Conservation (phyloP, 2,797 vertebrate species). For the Poecilia gillii region DNA sequence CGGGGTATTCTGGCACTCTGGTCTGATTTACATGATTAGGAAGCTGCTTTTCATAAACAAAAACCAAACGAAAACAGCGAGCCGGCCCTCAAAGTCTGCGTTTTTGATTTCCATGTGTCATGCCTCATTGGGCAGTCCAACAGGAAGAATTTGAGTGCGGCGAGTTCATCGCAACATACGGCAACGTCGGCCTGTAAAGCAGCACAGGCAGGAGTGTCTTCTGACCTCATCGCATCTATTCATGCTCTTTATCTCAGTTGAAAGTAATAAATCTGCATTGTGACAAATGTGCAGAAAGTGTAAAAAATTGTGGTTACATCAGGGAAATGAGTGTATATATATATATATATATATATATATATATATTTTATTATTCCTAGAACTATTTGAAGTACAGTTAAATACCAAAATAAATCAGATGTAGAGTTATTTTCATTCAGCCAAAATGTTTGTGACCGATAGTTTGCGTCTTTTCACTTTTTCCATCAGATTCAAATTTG, state of each 20-base stretch:
- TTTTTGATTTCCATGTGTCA: constrained; percentile 44
- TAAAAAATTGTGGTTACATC: background rate
- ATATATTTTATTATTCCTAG: background rate
- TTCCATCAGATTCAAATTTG: background rate
- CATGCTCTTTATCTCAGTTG: background rate
- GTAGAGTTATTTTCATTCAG: background rate
- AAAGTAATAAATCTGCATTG: constrained; percentile 12
- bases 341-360: too few relatives aligned
- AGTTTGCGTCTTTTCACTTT: background rate
- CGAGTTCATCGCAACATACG: constrained; percentile 30
- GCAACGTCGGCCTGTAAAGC: constrained; percentile 23
- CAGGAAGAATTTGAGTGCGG: constrained; percentile 23
- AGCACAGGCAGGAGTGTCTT: constrained; percentile 12
- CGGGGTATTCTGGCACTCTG: constrained; percentile 6
- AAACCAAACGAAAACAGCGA: background rate
- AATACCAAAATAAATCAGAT: background rate
- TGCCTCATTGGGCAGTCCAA: constrained; percentile 40
- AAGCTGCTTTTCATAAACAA: constrained; percentile 63
- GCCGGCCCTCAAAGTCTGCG: constrained; percentile 19
- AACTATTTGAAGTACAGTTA: background rate
- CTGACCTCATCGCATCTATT: constrained; percentile 31
- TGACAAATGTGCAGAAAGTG: background rate
- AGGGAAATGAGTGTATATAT: background rate
- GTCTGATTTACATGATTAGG: constrained; percentile 62
- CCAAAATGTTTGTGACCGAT: background rate